Base-by-base conservation (phyloP, 2,797 vertebrate species). In the Chaetophractus vellerosus region DNA sequence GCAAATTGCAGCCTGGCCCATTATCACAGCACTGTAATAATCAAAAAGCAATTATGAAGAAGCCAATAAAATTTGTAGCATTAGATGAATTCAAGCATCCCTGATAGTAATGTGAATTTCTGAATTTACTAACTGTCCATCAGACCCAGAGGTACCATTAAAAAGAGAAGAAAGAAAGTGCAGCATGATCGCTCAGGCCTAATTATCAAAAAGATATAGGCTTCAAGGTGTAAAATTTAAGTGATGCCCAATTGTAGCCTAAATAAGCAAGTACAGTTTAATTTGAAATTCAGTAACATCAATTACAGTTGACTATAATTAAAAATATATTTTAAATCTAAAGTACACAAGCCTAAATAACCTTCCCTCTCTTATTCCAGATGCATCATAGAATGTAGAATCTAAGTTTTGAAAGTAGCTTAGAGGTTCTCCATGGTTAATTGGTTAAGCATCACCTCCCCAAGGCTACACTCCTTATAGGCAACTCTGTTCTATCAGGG, bases 1-100 rank as follows among this genome's bases (percentile, higher is more conserved):
- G 55, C 78, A 57, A 50, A 89, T 78, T 48, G 31, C 1, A 16
- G 66, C 78, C 57, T 9, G 26, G 68, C 48, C 63, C 55, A 28
- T 59, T 71, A 24, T 91, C 50, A 69, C 78, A 48, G 78, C 14
- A 26, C 59, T 10, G 61, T 33, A 90, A 45, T 16, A 55, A 71
- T 41, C 48, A 90, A 38, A 90, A 90, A 31, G n/a, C 94, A 90
- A 19, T 83, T 74, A 45, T 2, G 71, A 69, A 88, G 71, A 69
- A 76, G 50, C 55, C 81, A 50, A 31, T 68, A 50, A 74, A 36
- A 82, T 57, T 18, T 12, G 21, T 38, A 48, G 57, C 76, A 10
- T 84, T 23, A 64, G 50, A 72, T 74, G 18, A n/a, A 50, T 23
- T 83, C 16, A 31, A 50, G 85, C 8, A 80, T 15, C 16, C 63